phyloP scores from a whole-genome alignment of 2,888 invertebrate genomes.

The Orchesellides sinensis region DNA sequence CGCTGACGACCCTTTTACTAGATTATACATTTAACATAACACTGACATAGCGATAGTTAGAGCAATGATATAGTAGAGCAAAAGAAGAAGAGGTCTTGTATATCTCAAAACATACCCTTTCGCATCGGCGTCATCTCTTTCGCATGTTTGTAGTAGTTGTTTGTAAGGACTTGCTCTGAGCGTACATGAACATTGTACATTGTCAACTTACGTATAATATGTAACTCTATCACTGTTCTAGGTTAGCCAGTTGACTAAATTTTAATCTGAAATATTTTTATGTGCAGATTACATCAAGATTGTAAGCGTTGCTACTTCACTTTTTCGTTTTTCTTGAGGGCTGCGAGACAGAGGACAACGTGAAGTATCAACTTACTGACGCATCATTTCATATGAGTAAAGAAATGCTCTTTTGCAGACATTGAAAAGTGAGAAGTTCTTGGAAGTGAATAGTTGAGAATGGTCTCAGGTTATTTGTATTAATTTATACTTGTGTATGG shows the following conservation, averaged over 20 bases:
- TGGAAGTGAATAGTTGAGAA: not conserved
- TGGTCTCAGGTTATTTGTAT: not conserved
- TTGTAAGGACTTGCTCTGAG: conserved; percentile 8
- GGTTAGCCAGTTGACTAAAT: conserved; percentile 11
- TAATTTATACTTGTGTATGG: too few species aligned
- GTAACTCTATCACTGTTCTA: not conserved
- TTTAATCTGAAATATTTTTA: too few species aligned
- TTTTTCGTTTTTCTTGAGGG: not conserved
- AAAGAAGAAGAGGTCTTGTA: not conserved
- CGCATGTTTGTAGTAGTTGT: conserved; percentile 10
- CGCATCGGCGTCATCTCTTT: not conserved
- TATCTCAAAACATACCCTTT: not conserved
- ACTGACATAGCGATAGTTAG: not conserved
- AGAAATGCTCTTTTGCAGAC: too few species aligned
- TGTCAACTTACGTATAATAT: not conserved
- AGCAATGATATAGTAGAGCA: not conserved
- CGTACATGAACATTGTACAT: not conserved
- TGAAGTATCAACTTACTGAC: too few species aligned
- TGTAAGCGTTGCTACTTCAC: too few species aligned
- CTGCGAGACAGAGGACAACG: not conserved
- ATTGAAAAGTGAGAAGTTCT: not conserved
- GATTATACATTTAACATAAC: not conserved
- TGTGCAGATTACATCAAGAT: too few species aligned
- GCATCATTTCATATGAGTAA: too few species aligned
- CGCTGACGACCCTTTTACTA: too few species aligned